Base-by-base conservation (phyloP, 1,140 invertebrate genomes). In the Nasonia vitripennis region DNA sequence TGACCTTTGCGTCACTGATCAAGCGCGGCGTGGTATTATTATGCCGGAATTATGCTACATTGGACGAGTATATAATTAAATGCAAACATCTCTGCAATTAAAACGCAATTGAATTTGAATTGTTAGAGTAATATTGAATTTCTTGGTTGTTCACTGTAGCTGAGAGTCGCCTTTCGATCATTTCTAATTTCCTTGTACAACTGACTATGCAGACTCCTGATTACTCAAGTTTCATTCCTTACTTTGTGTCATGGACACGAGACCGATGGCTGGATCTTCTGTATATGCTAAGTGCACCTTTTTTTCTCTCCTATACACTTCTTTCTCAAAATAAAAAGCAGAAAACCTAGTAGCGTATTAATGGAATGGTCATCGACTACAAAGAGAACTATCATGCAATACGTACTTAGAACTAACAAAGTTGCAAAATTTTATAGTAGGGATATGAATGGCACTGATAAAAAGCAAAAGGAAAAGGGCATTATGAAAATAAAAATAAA, bases 181-280 rank as follows among this genome's bases (percentile, higher is more conserved):
- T 85, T 80, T 31, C 74, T 75, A 75, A 80, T 85, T 51, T 80
- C 41, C 37, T 34, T 27, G 1, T 45, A 55, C 68, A 79, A 6
- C 11, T 2, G 45, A n/a, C 17, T 20, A n/a, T 12, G 14, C 14
- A 37, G n/a, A 27, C 67, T 67, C 48, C 74, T 71, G 80, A 85
- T 85, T 80, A 85, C 73, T 80, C 83, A 75, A 80, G 70, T 80
- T 74, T 75, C 70, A 85, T 80, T 84, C 70, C 11, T 78, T n/a
- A 20, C 62, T 79, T 84, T 79, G 77, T 84, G 67, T 79, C 68
- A 79, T 48, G 77, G 83, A 73, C 83, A 62, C 31, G 14, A 37
- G 67, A 73, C 45, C 27, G 2, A 17, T 17, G 55, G 27, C 27
- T 31, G 37, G 77, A 68, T 20, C 17, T 41, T 37, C 41, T 10